These are phyloP conservation scores for Herminia tarsipennalis DNA, from an alignment of 2,888 invertebrate species.

Conservation along the genomic window DNA sequence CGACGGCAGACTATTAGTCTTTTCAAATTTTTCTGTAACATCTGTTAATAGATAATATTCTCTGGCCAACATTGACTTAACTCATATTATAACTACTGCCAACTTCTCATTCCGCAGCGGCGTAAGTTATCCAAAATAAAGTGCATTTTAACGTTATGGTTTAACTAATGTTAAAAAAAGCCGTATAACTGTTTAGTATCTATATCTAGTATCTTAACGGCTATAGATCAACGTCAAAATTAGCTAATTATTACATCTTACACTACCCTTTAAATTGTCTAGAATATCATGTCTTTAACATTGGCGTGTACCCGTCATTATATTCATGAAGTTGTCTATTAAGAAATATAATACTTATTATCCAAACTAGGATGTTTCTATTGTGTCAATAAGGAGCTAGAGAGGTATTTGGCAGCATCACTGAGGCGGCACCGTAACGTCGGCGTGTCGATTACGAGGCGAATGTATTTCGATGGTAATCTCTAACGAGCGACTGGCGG, in stretches of 20 bases:
- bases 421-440: conserved; percentile 68
- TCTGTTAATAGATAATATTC: no score
- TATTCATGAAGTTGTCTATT: conserved; percentile 34
- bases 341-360: conserved; percentile 25
- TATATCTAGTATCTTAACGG: background rate
- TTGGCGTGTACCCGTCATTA: conserved; percentile 24
- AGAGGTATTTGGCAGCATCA: conserved; percentile 37
- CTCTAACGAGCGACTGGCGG: conserved; percentile 68
- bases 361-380: conserved; percentile 32
- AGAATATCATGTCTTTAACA: conserved; percentile 36
- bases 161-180: no score
- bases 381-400: conserved; percentile 16
- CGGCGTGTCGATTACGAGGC: conserved; percentile 75
- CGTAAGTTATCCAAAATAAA: no score
- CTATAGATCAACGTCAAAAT: conserved; percentile 67
- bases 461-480: conserved; percentile 77
- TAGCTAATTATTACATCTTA: conserved; percentile 58
- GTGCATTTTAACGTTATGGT: no score
- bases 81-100: no score
- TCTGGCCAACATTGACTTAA: no score
- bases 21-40: no score
- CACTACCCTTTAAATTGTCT: conserved; percentile 32
- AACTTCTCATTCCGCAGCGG: no score
- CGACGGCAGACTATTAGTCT: no score
- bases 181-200: background rate